A percentile compares a stretch with the other conserved stretches of the same genome.
These are phyloP conservation scores for Misgurnus mizolepis DNA, from an alignment of 2,113 vertebrate genomes.

Conservation along the genomic window DNA sequence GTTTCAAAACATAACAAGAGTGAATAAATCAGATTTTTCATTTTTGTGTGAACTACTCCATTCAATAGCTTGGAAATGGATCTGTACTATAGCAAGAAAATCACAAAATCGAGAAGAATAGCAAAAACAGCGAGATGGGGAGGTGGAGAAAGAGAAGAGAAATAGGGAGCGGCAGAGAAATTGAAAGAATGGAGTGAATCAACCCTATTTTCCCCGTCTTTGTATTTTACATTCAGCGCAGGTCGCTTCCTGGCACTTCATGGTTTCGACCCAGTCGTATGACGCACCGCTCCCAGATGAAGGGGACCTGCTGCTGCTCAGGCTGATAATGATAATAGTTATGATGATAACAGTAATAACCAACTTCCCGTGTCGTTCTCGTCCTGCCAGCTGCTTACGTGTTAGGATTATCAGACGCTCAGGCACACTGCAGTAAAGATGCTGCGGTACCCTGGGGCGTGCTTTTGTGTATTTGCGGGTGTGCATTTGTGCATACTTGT, in stretches of 20 bases:
- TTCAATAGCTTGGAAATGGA: constrained; percentile 42
- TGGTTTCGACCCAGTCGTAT: constrained; percentile 60
- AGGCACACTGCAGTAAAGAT: constrained; percentile 62
- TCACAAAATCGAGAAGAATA: constrained; percentile 52
- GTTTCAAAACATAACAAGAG: background rate
- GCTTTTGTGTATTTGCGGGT: constrained; percentile 29
- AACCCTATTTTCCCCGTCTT: constrained; percentile 44
- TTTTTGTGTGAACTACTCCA: background rate
- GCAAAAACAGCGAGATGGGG: constrained; percentile 1
- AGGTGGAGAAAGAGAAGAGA: constrained; percentile 38
- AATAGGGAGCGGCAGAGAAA: constrained; percentile 56
- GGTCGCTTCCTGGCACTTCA: constrained; percentile 63
- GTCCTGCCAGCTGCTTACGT: constrained; percentile 56
- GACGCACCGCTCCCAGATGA: constrained; percentile 64
- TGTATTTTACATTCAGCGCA: constrained; percentile 64
- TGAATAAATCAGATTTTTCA: background rate
- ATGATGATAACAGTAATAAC: constrained; percentile 73
- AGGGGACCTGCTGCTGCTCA: constrained; percentile 65
- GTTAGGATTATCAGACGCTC: constrained; percentile 63
- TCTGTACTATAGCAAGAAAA: constrained; percentile 29
- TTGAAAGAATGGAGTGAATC: constrained; percentile 69
- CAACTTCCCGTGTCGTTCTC: constrained; percentile 66
- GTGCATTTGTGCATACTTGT: constrained; percentile 30
- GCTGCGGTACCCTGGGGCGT: constrained; percentile 62
- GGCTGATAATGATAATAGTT: constrained; percentile 77